phyloP scores from a whole-genome alignment of 2,888 invertebrate species.

The Sialis fuliginosa region DNA sequence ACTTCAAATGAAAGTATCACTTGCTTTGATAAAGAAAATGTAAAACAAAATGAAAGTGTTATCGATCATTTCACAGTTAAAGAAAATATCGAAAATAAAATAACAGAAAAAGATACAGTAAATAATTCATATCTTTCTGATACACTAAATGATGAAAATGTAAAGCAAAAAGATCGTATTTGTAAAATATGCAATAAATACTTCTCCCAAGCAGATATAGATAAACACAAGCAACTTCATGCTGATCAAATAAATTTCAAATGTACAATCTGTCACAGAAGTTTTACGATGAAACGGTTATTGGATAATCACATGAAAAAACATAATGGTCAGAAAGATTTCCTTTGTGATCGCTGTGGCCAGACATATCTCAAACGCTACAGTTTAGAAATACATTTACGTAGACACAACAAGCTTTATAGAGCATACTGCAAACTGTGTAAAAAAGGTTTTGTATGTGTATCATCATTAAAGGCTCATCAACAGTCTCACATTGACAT shows the following conservation, averaged over 20 bases:
- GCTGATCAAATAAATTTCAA: conserved; percentile 11
- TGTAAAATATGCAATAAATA: conserved; percentile 5
- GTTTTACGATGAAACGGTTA: conserved; percentile 16
- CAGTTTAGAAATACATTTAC: conserved; percentile 6
- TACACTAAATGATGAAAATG: not conserved
- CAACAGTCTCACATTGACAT: conserved; percentile 13
- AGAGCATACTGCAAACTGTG: conserved; percentile 4
- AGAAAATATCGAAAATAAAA: too few species aligned
- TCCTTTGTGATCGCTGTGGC: conserved; percentile 22
- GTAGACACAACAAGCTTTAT: conserved; percentile 11
- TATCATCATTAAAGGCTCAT: conserved; percentile 6
- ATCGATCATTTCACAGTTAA: too few species aligned
- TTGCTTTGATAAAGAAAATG: too few species aligned
- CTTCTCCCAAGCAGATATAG: conserved; percentile 3
- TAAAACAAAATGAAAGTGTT: too few species aligned
- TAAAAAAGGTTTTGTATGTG: conserved; percentile 3
- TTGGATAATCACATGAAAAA: conserved; percentile 16
- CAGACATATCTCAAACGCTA: conserved; percentile 13
- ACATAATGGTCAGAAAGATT: conserved; percentile 16
- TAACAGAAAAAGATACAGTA: too few species aligned
- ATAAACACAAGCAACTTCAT: conserved; percentile 3
- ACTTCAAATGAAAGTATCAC: not conserved
- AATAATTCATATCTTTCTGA: too few species aligned
- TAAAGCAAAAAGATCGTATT: conserved; percentile 1
- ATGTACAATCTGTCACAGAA: conserved; percentile 20